These are phyloP conservation scores for Harpalus rufipes DNA, from an alignment of 2,888 invertebrate species.

Conservation along the genomic window DNA sequence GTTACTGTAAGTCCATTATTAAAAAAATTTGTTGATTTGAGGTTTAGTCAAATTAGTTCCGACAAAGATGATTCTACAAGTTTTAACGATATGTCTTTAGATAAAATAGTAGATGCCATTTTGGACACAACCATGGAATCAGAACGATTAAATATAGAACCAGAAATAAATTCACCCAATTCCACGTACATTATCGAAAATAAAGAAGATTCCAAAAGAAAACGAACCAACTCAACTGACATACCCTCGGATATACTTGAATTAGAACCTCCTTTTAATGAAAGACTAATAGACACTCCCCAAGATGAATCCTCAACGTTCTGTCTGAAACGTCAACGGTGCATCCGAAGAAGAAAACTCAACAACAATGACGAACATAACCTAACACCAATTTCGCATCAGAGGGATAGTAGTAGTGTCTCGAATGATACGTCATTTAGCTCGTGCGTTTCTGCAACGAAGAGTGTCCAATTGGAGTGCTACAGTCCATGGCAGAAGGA, in stretches of 20 bases:
- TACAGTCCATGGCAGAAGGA: conserved; percentile 60
- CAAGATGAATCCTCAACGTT: conserved; percentile 65
- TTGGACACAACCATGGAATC: conserved; percentile 80
- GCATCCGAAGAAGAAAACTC: conserved; percentile 79
- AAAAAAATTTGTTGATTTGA: conserved; percentile 80
- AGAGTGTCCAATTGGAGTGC: conserved; percentile 53
- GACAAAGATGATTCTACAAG: conserved; percentile 77
- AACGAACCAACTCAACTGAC: conserved; percentile 53
- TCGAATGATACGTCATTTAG: conserved; percentile 11
- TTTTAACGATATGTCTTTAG: conserved; percentile 80
- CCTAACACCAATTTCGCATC: conserved; percentile 38
- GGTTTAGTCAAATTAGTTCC: conserved; percentile 79
- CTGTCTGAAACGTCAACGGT: conserved; percentile 79
- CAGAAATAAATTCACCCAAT: neutral
- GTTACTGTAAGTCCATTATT: conserved; percentile 81
- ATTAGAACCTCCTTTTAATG: neutral
- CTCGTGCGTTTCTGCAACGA: conserved; percentile 36
- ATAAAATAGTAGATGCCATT: conserved; percentile 82
- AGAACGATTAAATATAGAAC: conserved; percentile 57
- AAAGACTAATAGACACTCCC: conserved; percentile 18
- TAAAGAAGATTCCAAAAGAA: conserved; percentile 68
- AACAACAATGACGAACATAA: conserved; percentile 64
- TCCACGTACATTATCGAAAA: neutral
- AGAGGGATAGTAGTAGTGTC: neutral
- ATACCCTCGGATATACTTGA: neutral